Evolutionary conservation across 2,113 vertebrate species (phyloP).

Genomic region (Menidia beryllina): DNA sequence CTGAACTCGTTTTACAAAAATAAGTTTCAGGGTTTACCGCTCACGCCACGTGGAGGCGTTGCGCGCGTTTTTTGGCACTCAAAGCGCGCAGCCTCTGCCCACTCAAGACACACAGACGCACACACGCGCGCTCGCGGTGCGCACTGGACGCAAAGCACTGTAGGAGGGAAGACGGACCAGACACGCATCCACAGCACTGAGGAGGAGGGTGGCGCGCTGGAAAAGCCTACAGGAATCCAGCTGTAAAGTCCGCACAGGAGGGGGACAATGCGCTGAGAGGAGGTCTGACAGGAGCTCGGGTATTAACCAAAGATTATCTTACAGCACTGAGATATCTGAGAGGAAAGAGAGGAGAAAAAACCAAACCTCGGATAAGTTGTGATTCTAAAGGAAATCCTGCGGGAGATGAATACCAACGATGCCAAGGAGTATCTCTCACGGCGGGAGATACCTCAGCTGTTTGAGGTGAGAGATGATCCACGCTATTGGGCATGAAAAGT

Average conservation of each 20-base stretch:
- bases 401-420: conserved; percentile 90
- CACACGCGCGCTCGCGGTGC: conserved; percentile 7
- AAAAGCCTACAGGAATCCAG: conserved; percentile 64
- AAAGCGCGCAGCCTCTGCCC: conserved; percentile 44
- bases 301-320: conserved; percentile 31
- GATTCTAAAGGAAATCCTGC: conserved; percentile 35
- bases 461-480: conserved; percentile 87
- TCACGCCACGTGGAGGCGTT: conserved; percentile 24
- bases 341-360: neutral
- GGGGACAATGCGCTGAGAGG: conserved; percentile 71
- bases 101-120: conserved; percentile 14
- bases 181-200: conserved; percentile 45
- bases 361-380: conserved; percentile 45
- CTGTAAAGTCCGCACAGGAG: conserved; percentile 59
- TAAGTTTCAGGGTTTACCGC: conserved; percentile 5
- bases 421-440: conserved; percentile 94
- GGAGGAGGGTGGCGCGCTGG: conserved; percentile 44
- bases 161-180: conserved; percentile 39
- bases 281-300: conserved; percentile 22
- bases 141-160: conserved; percentile 23
- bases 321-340: conserved; percentile 15
- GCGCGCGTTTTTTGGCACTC: conserved; percentile 54
- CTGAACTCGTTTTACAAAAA: neutral
- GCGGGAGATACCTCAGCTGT: conserved; percentile 95
- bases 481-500: conserved; percentile 5